A percentile compares a stretch with the other conserved stretches of the same genome.
Conservation (phyloP, 2,888 invertebrate species). For the Ernsta delagoae region DNA sequence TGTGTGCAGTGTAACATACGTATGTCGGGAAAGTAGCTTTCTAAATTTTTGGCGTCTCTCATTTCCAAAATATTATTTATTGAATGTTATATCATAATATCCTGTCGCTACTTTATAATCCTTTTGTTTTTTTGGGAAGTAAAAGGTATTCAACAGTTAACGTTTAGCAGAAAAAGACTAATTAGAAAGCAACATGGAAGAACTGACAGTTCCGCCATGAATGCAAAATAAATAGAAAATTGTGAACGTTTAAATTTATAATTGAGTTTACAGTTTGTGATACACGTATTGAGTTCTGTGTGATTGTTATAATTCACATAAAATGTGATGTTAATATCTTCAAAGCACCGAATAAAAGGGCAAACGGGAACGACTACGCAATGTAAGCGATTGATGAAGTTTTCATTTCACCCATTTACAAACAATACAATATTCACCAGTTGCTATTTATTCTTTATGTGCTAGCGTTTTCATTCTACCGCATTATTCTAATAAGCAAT, state of each 20-base stretch:
- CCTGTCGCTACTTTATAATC: constrained; percentile 27
- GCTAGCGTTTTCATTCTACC: neutral
- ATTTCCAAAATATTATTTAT: constrained; percentile 48
- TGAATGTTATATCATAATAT: constrained; percentile 23
- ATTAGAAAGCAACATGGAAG: constrained; percentile 85
- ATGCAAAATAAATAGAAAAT: constrained; percentile 85
- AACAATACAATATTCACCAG: neutral
- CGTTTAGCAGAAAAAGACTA: constrained; percentile 42
- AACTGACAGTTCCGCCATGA: constrained; percentile 86
- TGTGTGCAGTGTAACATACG: no score
- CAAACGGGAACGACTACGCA: constrained; percentile 29
- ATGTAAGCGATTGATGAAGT: constrained; percentile 31
- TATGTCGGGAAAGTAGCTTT: constrained; percentile 77
- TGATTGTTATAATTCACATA: constrained; percentile 7
- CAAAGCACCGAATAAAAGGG: neutral
- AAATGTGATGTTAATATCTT: constrained; percentile 30
- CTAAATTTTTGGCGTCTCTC: constrained; percentile 63
- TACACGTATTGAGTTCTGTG: constrained; percentile 13
- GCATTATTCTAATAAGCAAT: neutral
- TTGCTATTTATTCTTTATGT: neutral
- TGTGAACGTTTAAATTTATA: constrained; percentile 63
- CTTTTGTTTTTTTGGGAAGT: constrained; percentile 43
- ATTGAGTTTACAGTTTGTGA: constrained; percentile 15
- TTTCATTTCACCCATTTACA: constrained; percentile 17
- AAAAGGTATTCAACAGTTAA: constrained; percentile 40